Conservation (phyloP, 2,797 vertebrate genomes). For the Kryptopterus vitreolus region DNA sequence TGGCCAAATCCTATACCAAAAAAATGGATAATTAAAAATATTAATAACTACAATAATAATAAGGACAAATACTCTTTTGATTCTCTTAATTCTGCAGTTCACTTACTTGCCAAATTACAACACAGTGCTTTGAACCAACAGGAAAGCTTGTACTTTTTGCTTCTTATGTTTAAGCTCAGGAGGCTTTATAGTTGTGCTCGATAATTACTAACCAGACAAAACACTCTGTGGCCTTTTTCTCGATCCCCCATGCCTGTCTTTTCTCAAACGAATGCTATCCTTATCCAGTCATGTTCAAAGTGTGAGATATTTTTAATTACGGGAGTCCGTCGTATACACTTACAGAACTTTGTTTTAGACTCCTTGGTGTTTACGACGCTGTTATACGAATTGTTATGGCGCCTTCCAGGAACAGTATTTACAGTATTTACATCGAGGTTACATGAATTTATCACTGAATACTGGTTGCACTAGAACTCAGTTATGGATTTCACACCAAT, state of each 20-base stretch:
- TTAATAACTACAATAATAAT: neutral
- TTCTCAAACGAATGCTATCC: neutral
- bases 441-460: neutral
- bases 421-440: neutral
- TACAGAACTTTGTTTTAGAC: too few relatives aligned
- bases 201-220: slow-evolving; percentile 7
- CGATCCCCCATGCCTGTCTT: neutral
- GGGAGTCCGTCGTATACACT: too few relatives aligned
- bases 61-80: neutral
- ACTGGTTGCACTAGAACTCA: neutral
- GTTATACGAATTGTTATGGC: neutral
- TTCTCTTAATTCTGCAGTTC: neutral
- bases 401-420: neutral
- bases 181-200: slow-evolving; percentile 21
- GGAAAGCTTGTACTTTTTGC: slow-evolving; percentile 2
- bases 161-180: slow-evolving; percentile 10
- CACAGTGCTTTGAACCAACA: slow-evolving; percentile 12
- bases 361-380: neutral
- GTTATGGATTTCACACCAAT: neutral
- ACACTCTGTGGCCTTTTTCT: slow-evolving; percentile 9
- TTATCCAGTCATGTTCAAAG: neutral
- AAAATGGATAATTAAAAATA: neutral
- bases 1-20: neutral
- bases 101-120: neutral
- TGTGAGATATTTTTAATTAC: neutral